Conservation (phyloP, 2,113 vertebrate genomes). For the Lophura nycthemera region DNA sequence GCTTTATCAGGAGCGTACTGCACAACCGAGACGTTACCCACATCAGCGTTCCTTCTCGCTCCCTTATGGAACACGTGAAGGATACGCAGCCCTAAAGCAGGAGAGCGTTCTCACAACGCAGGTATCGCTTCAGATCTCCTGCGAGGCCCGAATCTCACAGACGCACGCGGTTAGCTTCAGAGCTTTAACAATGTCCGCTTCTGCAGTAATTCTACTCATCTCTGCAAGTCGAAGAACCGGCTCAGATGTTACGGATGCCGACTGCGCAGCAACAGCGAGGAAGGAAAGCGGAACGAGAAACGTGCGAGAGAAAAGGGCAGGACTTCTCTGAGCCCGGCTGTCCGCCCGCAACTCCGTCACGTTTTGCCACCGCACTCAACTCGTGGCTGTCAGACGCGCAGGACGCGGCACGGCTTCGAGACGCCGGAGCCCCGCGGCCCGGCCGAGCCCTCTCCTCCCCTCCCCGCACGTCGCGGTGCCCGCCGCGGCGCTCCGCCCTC, state of each 20-base stretch:
- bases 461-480: too few species aligned
- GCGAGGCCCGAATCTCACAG: rapidly evolving
- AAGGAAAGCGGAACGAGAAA: neutral
- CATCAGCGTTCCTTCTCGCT: rapidly evolving
- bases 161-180: rapidly evolving
- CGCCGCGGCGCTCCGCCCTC: too few species aligned
- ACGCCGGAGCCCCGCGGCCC: too few species aligned
- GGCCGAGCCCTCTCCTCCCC: too few species aligned
- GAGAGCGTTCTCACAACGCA: rapidly evolving
- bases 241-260: neutral
- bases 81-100: rapidly evolving
- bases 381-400: too few species aligned
- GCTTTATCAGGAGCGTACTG: rapidly evolving
- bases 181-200: rapidly evolving
- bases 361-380: too few species aligned
- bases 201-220: rapidly evolving
- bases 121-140: rapidly evolving
- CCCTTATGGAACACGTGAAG: rapidly evolving
- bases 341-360: neutral
- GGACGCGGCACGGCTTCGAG: too few species aligned
- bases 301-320: too few species aligned
- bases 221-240: neutral
- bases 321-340: neutral
- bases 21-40: rapidly evolving
- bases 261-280: neutral